These are phyloP conservation scores for Tursiops truncatus DNA, from an alignment of 2,113 vertebrate species.

Conservation along the genomic window DNA sequence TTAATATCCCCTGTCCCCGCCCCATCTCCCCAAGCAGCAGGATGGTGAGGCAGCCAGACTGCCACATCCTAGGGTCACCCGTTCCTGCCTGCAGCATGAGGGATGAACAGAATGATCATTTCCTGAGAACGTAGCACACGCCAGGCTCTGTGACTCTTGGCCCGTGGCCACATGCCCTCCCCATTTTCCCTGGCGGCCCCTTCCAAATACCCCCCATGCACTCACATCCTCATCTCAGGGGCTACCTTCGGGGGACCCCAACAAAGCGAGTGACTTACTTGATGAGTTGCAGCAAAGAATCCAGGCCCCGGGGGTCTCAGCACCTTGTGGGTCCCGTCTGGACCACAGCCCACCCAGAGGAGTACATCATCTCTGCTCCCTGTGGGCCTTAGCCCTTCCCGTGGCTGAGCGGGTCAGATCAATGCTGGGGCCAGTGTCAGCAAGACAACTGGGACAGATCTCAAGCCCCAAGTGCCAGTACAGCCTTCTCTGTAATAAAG, in stretches of 20 bases:
- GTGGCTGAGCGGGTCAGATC: background rate
- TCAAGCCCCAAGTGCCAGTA: background rate
- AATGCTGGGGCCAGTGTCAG: conserved; percentile 19
- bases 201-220: background rate
- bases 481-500: conserved; percentile 34
- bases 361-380: background rate
- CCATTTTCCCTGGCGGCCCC: background rate
- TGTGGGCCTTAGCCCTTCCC: background rate
- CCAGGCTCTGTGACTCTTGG: background rate
- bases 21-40: background rate
- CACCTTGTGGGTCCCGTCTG: background rate
- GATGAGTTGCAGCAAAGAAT: background rate
- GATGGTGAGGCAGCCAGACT: background rate
- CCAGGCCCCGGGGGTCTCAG: background rate
- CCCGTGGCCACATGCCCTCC: background rate
- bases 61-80: background rate
- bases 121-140: background rate
- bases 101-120: background rate
- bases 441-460: conserved; percentile 46
- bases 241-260: background rate
- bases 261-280: background rate
- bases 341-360: background rate
- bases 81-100: background rate
- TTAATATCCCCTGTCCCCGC: background rate
- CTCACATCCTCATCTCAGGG: background rate